A percentile compares a stretch with the other conserved stretches of the same genome.
Conservation (phyloP, 2,113 vertebrate genomes). For the Falcunculus frontatus region DNA sequence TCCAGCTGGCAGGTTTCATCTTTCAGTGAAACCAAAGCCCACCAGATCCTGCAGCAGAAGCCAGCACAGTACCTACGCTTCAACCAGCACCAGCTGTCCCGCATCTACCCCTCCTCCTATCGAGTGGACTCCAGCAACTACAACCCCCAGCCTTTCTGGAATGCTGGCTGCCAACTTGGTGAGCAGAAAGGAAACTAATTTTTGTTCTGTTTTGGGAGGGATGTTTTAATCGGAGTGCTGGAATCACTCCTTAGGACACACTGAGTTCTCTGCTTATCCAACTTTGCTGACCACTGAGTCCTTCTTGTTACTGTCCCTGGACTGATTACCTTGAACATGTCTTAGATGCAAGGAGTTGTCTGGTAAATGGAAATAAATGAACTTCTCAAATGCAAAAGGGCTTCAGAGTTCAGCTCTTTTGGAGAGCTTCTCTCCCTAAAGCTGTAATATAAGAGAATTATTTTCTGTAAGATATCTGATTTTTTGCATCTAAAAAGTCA, state of each 20-base stretch:
- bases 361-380: not conserved
- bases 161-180: conserved; percentile 93
- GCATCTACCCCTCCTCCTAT: conserved; percentile 95
- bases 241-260: not conserved
- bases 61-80: conserved; percentile 82
- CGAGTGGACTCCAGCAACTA: conserved; percentile 97
- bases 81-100: conserved; percentile 93
- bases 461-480: not conserved
- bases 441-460: not conserved
- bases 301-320: not conserved
- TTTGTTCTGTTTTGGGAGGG: not conserved
- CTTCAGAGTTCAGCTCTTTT: not conserved
- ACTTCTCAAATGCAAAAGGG: not conserved
- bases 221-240: not conserved
- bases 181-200: not conserved
- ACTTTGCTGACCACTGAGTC: not conserved
- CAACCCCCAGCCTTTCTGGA: conserved; percentile 98
- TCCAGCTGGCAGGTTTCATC: conserved; percentile 96
- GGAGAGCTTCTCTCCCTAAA: not conserved
- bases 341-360: not conserved
- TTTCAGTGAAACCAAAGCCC: conserved; percentile 94
- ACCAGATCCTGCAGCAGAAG: conserved; percentile 94
- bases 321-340: not conserved
- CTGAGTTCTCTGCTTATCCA: not conserved
- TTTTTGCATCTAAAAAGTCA: not conserved